These are phyloP conservation scores for Hycleus cichorii DNA, from an alignment of 1,140 invertebrate genomes.

Conservation along the genomic window DNA sequence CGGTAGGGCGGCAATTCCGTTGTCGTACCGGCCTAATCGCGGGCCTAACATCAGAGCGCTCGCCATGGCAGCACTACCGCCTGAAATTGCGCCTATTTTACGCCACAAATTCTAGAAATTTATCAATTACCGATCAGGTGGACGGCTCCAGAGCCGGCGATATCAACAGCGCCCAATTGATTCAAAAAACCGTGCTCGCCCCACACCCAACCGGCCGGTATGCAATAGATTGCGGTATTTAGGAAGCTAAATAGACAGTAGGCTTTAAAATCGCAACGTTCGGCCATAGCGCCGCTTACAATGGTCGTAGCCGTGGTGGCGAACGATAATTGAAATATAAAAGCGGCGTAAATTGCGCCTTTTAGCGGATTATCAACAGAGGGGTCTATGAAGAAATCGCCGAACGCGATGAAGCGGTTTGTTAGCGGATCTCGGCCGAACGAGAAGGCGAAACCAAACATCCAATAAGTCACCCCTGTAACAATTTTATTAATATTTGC, in stretches of 20 bases:
- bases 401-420: conserved; percentile 68
- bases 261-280: conserved; percentile 82
- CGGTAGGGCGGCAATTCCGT: conserved; percentile 64
- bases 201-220: conserved; percentile 92
- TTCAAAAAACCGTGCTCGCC: conserved; percentile 78
- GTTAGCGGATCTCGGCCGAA: conserved; percentile 66
- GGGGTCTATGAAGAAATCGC: conserved; percentile 66
- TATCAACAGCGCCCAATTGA: conserved; percentile 75
- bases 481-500: no score
- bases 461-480: conserved; percentile 74
- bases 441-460: conserved; percentile 87
- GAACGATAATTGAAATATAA: conserved; percentile 82
- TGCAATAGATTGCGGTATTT: conserved; percentile 85
- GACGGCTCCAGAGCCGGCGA: conserved; percentile 86
- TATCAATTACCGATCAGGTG: conserved; percentile 71
- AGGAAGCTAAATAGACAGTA: conserved; percentile 85
- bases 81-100: conserved; percentile 22
- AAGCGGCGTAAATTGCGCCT: conserved; percentile 72
- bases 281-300: conserved; percentile 84
- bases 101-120: neutral
- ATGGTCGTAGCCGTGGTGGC: conserved; percentile 89
- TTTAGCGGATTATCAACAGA: conserved; percentile 58
- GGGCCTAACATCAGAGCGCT: conserved; percentile 87
- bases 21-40: conserved; percentile 75
- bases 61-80: conserved; percentile 66